These are phyloP conservation scores for Melanerpes formicivorus DNA, from an alignment of 2,113 vertebrate species.

Conservation along the genomic window DNA sequence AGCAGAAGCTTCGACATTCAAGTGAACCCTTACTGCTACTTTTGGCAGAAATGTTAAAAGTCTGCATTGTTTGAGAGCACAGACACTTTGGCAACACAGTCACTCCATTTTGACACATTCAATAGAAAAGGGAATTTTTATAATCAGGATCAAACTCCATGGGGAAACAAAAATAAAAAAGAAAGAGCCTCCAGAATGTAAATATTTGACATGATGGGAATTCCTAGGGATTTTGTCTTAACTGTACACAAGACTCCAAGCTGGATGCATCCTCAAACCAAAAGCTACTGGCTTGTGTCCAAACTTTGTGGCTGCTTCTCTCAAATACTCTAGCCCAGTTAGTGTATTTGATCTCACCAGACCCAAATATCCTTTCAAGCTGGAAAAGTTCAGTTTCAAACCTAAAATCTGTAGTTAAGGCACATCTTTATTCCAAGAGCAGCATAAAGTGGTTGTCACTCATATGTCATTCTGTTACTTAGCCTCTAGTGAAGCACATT, in stretches of 20 bases:
- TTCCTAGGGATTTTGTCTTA: neutral
- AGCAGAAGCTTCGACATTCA: slow-evolving; percentile 19
- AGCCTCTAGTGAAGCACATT: neutral
- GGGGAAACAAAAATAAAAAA: neutral
- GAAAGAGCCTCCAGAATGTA: neutral
- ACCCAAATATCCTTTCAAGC: slow-evolving; percentile 18
- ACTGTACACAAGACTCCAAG: neutral
- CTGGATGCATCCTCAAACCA: slow-evolving; percentile 42
- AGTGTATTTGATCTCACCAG: neutral
- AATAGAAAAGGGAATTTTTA: neutral
- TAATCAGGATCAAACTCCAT: neutral
- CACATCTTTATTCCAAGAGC: neutral
- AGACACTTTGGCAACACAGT: slow-evolving; percentile 38
- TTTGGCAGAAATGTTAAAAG: slow-evolving; percentile 41
- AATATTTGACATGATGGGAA: slow-evolving; percentile 1
- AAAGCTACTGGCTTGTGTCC: slow-evolving; percentile 28
- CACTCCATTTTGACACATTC: slow-evolving; percentile 25
- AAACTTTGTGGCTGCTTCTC: slow-evolving; percentile 4
- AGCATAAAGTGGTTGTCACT: slow-evolving; percentile 19
- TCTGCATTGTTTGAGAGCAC: slow-evolving; percentile 39
- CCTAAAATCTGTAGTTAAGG: neutral
- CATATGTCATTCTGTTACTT: neutral
- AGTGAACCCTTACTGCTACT: slow-evolving; percentile 4
- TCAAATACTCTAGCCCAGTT: neutral
- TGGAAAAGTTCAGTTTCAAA: neutral